Percentiles rank a stretch among this genome's conserved stretches.
These are phyloP conservation scores for Pampusana beccarii DNA, from an alignment of 2,113 vertebrate species.

Conservation along the genomic window DNA sequence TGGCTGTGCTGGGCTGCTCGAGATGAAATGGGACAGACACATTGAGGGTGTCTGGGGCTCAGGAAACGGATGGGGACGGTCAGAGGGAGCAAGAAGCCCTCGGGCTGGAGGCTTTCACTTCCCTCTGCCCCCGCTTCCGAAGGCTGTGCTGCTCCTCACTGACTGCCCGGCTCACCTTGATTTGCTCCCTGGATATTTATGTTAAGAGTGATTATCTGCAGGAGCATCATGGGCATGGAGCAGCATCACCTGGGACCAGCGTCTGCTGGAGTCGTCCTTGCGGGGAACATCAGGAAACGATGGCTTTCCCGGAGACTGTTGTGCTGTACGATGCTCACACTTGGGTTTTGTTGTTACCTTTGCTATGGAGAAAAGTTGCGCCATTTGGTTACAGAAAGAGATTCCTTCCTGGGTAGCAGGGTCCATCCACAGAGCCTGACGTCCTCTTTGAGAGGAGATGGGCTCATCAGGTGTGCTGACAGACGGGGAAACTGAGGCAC, in stretches of 20 bases:
- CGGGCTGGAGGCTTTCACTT: no score
- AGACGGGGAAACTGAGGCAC: neutral
- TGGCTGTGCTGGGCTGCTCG: neutral
- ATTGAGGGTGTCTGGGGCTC: neutral
- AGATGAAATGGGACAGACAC: rapidly evolving
- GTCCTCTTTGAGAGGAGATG: neutral
- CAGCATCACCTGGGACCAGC: no score
- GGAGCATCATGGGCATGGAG: rapidly evolving
- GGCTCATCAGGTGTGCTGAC: neutral
- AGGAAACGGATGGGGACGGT: rapidly evolving
- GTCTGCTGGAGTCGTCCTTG: neutral
- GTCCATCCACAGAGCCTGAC: neutral
- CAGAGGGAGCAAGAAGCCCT: no score
- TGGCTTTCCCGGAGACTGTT: neutral
- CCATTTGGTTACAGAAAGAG: neutral
- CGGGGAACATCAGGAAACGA: no score
- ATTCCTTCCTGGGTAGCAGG: neutral
- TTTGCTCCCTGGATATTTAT: no score
- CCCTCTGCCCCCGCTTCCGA: no score
- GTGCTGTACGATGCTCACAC: neutral
- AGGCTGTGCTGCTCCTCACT: no score
- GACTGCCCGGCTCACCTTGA: no score
- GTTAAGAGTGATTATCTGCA: no score
- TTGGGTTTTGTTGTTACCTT: neutral
- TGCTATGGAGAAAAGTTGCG: neutral